Evolutionary conservation across 1,140 invertebrate genomes (phyloP).

Genomic region (Drosophila pruinosa): DNA sequence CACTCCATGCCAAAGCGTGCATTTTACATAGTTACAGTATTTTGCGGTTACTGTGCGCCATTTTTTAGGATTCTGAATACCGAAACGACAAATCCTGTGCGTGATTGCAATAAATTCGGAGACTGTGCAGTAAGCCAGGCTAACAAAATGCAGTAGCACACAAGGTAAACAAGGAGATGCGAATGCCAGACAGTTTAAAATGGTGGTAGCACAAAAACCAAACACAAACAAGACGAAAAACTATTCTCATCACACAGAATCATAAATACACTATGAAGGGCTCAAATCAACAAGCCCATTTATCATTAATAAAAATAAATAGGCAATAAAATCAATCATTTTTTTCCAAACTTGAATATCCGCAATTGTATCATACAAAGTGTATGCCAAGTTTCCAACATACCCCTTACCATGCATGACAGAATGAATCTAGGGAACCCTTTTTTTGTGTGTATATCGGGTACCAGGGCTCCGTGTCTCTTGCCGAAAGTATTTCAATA

Average conservation of each 20-base stretch:
- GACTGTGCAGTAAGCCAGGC: constrained; percentile 17
- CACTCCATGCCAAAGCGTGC: not conserved
- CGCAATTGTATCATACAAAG: no score
- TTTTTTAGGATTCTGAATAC: constrained; percentile 31
- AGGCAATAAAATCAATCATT: no score
- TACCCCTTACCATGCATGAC: not conserved
- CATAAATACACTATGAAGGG: not conserved
- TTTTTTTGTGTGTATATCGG: constrained; percentile 8
- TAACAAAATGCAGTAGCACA: constrained; percentile 49
- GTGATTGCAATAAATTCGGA: constrained; percentile 73
- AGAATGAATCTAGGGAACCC: not conserved
- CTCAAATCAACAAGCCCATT: not conserved
- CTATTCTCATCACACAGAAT: not conserved
- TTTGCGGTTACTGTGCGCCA: constrained; percentile 44
- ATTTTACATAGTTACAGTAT: constrained; percentile 38
- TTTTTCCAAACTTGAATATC: no score
- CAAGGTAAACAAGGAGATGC: constrained; percentile 50
- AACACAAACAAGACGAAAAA: constrained; percentile 53
- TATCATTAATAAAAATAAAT: not conserved
- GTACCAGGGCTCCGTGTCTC: not conserved
- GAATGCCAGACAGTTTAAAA: constrained; percentile 29
- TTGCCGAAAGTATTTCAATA: constrained; percentile 62
- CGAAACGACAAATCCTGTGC: constrained; percentile 74
- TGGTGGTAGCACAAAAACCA: constrained; percentile 29
- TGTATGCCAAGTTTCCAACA: not conserved